phyloP scores from a whole-genome alignment of 2,113 vertebrate genomes.

The Synodontis membranacea region DNA sequence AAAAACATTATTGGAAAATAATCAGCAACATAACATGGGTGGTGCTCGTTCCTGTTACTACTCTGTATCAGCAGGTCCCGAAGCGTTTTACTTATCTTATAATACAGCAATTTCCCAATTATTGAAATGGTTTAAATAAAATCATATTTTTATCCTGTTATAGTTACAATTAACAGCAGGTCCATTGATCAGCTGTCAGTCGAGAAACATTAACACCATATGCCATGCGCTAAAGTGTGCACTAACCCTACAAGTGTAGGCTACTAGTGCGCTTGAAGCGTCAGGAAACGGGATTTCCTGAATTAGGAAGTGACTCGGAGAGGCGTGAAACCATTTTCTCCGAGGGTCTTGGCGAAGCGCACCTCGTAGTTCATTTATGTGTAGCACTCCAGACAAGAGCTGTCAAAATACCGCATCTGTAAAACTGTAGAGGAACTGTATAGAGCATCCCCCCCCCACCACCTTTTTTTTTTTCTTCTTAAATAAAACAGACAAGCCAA shows the following conservation, averaged over 20 bases:
- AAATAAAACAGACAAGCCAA: neutral
- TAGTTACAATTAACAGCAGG: neutral
- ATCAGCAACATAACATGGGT: neutral
- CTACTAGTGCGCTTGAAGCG: neutral
- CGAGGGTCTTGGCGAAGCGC: neutral
- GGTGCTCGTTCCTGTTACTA: neutral
- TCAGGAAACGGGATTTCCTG: conserved; percentile 49
- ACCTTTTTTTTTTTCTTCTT: neutral
- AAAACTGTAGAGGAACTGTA: conserved; percentile 14
- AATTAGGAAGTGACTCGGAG: conserved; percentile 32
- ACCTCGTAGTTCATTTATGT: conserved; percentile 32
- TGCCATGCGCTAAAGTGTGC: neutral
- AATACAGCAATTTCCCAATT: neutral
- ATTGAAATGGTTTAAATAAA: neutral
- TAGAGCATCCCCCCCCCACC: neutral
- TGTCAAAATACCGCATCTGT: conserved; percentile 19
- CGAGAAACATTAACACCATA: neutral
- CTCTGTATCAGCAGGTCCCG: neutral
- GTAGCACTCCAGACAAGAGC: conserved; percentile 27
- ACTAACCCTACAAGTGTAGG: neutral
- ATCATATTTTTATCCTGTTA: neutral
- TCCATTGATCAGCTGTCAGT: neutral
- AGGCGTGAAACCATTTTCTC: conserved; percentile 50
- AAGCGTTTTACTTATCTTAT: neutral
- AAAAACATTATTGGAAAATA: neutral